Percentiles rank a stretch among this genome's conserved stretches.
Evolutionary conservation across 2,797 vertebrate genomes (phyloP).

Genomic region (Nyctalus aviator): DNA sequence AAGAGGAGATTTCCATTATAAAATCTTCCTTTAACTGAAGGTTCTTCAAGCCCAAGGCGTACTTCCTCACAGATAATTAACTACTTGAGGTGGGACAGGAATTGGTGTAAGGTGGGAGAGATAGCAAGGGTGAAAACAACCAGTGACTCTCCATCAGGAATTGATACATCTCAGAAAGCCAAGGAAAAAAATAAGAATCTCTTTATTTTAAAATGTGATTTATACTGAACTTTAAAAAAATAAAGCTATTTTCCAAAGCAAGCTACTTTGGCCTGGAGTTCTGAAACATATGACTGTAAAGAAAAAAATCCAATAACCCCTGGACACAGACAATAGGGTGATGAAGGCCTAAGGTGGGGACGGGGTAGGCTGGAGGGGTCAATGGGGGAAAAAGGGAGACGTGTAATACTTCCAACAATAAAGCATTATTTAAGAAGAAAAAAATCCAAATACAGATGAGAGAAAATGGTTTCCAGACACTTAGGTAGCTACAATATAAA

Average conservation of each 20-base stretch:
- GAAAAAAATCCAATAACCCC: background rate
- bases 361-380: too few relatives aligned
- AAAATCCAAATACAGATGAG: background rate
- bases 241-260: slow-evolving; percentile 56
- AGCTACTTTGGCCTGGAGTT: slow-evolving; percentile 14
- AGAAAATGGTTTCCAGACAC: background rate
- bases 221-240: slow-evolving; percentile 39
- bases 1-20: background rate
- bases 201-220: slow-evolving; percentile 55
- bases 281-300: background rate
- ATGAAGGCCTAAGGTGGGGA: too few relatives aligned
- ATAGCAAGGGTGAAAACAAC: background rate
- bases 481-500: background rate
- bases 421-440: too few relatives aligned
- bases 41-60: background rate
- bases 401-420: too few relatives aligned
- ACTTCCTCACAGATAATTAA: background rate
- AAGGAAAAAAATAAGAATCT: slow-evolving; percentile 32
- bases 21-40: slow-evolving; percentile 14
- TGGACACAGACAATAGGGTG: too few relatives aligned
- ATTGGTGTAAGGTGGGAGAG: background rate
- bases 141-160: slow-evolving; percentile 13
- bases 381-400: too few relatives aligned
- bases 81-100: background rate
- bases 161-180: slow-evolving; percentile 15